A percentile compares a stretch with the other conserved stretches of the same genome.
phyloP scores from a whole-genome alignment of 2,797 vertebrate genomes.

The Rhabdomys pumilio region DNA sequence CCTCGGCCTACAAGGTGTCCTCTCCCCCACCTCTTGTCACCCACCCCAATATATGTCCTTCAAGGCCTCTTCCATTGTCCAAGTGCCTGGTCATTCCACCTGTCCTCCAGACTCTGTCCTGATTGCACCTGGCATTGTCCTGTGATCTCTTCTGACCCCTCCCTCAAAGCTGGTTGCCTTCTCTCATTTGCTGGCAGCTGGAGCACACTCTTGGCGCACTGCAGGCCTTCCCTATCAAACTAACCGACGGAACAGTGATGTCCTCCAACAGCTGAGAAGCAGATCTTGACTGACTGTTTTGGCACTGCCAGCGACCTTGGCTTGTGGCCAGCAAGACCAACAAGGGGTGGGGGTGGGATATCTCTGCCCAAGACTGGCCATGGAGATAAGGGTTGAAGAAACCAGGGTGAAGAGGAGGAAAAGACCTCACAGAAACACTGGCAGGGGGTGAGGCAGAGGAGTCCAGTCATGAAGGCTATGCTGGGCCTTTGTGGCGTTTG shows the following conservation, averaged over 20 bases:
- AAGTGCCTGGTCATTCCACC: too few relatives aligned
- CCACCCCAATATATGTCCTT: neutral
- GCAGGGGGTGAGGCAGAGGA: neutral
- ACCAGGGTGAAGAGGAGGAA: neutral
- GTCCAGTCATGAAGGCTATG: neutral
- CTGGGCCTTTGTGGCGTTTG: neutral
- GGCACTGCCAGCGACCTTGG: neutral
- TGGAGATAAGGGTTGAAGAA: neutral
- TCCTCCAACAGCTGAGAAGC: neutral
- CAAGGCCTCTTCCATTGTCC: neutral
- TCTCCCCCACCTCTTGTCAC: too few relatives aligned
- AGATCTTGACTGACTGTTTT: neutral
- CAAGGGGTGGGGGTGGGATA: rapidly evolving
- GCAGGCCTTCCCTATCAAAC: neutral
- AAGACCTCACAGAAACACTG: neutral
- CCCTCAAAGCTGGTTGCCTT: neutral
- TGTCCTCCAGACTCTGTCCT: neutral
- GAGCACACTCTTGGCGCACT: neutral
- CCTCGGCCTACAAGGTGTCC: neutral
- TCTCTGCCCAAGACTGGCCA: neutral
- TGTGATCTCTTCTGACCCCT: neutral
- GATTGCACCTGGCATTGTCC: too few relatives aligned
- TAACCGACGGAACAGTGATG: rapidly evolving
- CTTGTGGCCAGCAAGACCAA: too few relatives aligned
- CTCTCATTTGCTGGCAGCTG: neutral